These are phyloP conservation scores for Zenarchopterus dispar DNA, from an alignment of 2,797 vertebrate genomes.

Conservation along the genomic window DNA sequence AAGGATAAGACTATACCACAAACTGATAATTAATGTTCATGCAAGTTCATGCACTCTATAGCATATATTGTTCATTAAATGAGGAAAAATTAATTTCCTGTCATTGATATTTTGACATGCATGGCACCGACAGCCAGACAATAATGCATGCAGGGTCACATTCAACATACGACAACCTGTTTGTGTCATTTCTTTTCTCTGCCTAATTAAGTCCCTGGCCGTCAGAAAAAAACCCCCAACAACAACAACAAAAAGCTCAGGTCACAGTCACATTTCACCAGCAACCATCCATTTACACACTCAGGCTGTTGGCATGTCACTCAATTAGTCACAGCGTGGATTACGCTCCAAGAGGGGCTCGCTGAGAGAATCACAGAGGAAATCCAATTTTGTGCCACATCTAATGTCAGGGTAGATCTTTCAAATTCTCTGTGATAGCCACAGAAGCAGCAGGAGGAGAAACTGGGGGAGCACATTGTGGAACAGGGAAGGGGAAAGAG, in stretches of 20 bases:
- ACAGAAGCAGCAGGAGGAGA: constrained; percentile 44
- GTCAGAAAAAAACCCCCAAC: constrained; percentile 11
- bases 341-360: constrained; percentile 64
- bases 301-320: constrained; percentile 63
- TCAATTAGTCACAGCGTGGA: constrained; percentile 78
- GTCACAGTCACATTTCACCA: constrained; percentile 64
- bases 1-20: constrained; percentile 13
- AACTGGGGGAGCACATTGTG: constrained; percentile 14
- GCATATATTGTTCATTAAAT: constrained; percentile 7
- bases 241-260: constrained; percentile 22
- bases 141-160: constrained; percentile 45
- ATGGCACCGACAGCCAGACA: constrained; percentile 49
- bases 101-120: constrained; percentile 37
- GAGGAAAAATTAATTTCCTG: constrained; percentile 34
- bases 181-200: constrained; percentile 17
- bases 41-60: constrained; percentile 15
- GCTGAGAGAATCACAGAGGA: constrained; percentile 65
- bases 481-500: constrained; percentile 37
- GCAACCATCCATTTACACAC: constrained; percentile 68
- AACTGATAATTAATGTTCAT: constrained; percentile 15
- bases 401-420: constrained; percentile 70
- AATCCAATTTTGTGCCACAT: constrained; percentile 78
- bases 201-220: constrained; percentile 46
- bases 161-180: constrained; percentile 37
- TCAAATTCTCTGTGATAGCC: constrained; percentile 64